A percentile compares a stretch with the other conserved stretches of the same genome.
phyloP scores from a whole-genome alignment of 1,140 invertebrate species.

The Mylabris phalerata region DNA sequence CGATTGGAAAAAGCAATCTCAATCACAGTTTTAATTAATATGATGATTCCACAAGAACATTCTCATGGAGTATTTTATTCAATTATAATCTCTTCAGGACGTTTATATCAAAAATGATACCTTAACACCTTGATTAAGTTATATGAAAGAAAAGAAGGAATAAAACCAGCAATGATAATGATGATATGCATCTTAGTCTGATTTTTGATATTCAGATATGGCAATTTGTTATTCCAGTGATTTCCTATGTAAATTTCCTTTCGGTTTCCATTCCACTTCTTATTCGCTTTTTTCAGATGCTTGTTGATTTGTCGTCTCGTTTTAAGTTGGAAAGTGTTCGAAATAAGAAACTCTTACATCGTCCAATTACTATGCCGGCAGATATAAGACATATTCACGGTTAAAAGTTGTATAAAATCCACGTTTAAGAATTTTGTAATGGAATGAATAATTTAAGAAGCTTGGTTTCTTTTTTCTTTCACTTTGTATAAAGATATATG shows the following conservation, averaged over 20 bases:
- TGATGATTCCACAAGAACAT: too few species aligned
- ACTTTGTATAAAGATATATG: constrained; percentile 21
- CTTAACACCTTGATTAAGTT: too few species aligned
- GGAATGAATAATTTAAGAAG: constrained; percentile 29
- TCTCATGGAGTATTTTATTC: too few species aligned
- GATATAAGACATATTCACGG: constrained; percentile 18
- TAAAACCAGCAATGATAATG: too few species aligned
- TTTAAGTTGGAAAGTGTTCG: constrained; percentile 2
- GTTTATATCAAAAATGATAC: too few species aligned
- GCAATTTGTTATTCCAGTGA: constrained; percentile 6
- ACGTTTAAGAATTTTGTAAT: constrained; percentile 30
- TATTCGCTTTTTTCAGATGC: too few species aligned
- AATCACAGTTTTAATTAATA: too few species aligned
- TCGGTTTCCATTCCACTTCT: not conserved
- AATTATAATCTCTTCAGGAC: too few species aligned
- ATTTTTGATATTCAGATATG: not conserved
- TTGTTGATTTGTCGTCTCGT: constrained; percentile 7
- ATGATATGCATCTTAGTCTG: too few species aligned
- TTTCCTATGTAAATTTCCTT: constrained; percentile 10
- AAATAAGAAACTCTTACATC: constrained; percentile 12
- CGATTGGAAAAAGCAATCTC: constrained; percentile 5
- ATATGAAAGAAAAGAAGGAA: too few species aligned
- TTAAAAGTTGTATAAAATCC: constrained; percentile 27
- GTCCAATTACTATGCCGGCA: constrained; percentile 7
- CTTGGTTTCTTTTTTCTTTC: constrained; percentile 1